These are phyloP conservation scores for Drosophila algonquin DNA, from an alignment of 2,888 invertebrate species.

Conservation along the genomic window DNA sequence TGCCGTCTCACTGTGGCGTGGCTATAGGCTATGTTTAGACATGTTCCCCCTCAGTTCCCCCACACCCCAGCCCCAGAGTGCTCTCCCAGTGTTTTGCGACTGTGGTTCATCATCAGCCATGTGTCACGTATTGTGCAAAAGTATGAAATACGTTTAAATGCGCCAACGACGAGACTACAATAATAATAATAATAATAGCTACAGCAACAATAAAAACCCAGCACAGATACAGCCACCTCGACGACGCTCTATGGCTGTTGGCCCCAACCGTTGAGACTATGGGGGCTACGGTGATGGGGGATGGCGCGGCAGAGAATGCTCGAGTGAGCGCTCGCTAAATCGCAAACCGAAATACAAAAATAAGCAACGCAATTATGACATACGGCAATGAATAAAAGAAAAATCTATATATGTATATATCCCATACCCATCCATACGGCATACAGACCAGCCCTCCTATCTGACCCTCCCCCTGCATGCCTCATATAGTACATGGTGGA, in stretches of 20 bases:
- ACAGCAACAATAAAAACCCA: conserved; percentile 28
- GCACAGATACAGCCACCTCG: conserved; percentile 45
- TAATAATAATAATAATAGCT: conserved; percentile 28
- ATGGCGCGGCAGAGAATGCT: conserved; percentile 14
- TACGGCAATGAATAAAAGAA: conserved; percentile 26
- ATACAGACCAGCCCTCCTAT: not conserved
- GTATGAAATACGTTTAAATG: conserved; percentile 42
- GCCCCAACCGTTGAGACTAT: not conserved
- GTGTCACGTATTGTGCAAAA: conserved; percentile 52
- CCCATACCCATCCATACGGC: conserved; percentile 8
- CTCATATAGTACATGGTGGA: conserved; percentile 28
- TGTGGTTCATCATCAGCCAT: conserved; percentile 51
- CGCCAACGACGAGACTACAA: conserved; percentile 40
- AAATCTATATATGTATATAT: not conserved
- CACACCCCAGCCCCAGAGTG: not conserved
- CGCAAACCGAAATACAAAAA: conserved; percentile 44
- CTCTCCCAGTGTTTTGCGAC: conserved; percentile 23
- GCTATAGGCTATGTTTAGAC: conserved; percentile 47
- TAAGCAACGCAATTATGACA: conserved; percentile 69
- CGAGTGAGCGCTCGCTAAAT: conserved; percentile 40
- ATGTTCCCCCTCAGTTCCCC: not conserved
- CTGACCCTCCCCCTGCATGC: conserved; percentile 2
- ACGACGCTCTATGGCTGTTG: not conserved
- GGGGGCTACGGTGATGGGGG: not conserved
- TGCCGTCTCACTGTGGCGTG: conserved; percentile 15